Percentiles rank a stretch among this genome's conserved stretches.
Evolutionary conservation across 2,888 invertebrate genomes (phyloP).

Genomic region (Strigamia transsilvanica): DNA sequence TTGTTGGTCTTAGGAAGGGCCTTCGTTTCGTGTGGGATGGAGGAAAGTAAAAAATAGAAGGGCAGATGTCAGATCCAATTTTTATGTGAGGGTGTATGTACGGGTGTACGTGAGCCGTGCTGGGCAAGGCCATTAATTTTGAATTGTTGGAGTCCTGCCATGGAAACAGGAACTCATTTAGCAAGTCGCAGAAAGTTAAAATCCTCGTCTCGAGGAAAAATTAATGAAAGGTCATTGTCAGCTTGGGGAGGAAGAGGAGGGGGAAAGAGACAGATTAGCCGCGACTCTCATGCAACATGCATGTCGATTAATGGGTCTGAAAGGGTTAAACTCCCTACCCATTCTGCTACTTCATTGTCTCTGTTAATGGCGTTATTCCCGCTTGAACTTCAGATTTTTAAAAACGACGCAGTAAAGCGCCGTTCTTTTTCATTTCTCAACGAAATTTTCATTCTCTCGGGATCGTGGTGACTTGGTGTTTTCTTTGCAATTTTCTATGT

Average conservation of each 20-base stretch:
- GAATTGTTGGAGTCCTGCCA: constrained; percentile 53
- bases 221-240: constrained; percentile 52
- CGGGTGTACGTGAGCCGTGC: constrained; percentile 10
- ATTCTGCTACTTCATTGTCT: constrained; percentile 1
- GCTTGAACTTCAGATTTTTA: constrained; percentile 13
- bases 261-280: constrained; percentile 30
- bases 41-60: not conserved
- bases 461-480: no score
- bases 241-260: constrained; percentile 24
- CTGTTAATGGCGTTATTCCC: constrained; percentile 26
- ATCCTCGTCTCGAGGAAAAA: constrained; percentile 49
- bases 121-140: constrained; percentile 51
- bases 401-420: not conserved
- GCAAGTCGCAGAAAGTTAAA: constrained; percentile 53
- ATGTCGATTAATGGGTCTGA: constrained; percentile 30
- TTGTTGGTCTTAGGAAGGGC: not conserved
- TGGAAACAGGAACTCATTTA: constrained; percentile 54
- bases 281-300: constrained; percentile 17
- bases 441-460: not conserved
- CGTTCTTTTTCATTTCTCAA: not conserved
- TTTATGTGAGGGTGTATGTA: not conserved
- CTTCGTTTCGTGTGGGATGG: not conserved
- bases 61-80: constrained; percentile 21
- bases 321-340: constrained; percentile 17
- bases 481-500: no score